Evolutionary conservation across 2,113 vertebrate genomes (phyloP).

Genomic region (Brevimyrus niger): DNA sequence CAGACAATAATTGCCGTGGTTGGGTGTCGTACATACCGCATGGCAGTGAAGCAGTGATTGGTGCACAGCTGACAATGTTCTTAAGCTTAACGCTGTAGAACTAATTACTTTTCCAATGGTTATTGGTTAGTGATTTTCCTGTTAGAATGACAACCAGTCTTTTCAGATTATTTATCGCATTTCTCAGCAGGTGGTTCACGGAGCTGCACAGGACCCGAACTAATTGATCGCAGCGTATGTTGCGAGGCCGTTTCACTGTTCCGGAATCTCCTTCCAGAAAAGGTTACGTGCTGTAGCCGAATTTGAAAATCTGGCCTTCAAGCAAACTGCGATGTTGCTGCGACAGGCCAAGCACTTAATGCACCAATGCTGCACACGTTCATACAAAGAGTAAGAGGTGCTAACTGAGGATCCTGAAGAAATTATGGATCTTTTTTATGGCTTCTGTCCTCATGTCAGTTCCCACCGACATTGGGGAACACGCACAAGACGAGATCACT

Average conservation of each 20-base stretch:
- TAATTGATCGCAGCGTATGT: neutral
- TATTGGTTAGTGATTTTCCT: neutral
- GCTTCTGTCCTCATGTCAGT: constrained; percentile 36
- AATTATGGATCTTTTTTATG: neutral
- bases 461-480: constrained; percentile 42
- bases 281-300: neutral
- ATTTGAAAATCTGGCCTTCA: neutral
- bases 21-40: neutral
- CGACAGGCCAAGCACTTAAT: neutral
- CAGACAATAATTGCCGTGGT: neutral
- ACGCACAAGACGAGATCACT: constrained; percentile 42
- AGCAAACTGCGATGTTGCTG: neutral
- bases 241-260: neutral
- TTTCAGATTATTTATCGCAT: neutral
- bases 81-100: neutral
- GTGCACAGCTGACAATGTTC: neutral
- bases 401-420: constrained; percentile 27
- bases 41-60: neutral
- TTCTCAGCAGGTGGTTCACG: neutral
- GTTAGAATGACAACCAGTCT: neutral
- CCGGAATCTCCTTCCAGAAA: neutral
- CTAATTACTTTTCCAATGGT: neutral
- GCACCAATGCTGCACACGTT: constrained; percentile 13
- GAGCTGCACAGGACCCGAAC: neutral
- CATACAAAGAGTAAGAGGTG: constrained; percentile 38